Percentiles rank a stretch among this genome's conserved stretches.
Conservation (phyloP, 2,888 invertebrate genomes). For the Apamea epomidion region DNA sequence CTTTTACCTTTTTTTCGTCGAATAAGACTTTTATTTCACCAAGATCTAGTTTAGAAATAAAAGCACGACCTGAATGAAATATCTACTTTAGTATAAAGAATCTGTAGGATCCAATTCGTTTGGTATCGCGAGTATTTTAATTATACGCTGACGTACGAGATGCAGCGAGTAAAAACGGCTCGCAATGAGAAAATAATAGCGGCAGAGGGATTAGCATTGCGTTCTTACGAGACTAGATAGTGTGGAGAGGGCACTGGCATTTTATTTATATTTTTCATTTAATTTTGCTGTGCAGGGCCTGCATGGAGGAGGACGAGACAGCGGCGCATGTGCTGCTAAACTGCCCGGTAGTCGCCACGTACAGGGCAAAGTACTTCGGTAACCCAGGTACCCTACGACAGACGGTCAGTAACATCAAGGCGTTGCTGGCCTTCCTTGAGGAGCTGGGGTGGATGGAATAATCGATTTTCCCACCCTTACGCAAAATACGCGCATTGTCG, state of each 20-base stretch:
- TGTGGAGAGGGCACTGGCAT: constrained; percentile 52
- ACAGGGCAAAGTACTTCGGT: too few relatives aligned
- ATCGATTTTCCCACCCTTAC: too few relatives aligned
- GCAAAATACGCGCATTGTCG: too few relatives aligned
- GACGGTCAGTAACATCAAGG: too few relatives aligned
- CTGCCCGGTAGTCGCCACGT: too few relatives aligned
- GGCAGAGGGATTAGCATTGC: constrained; percentile 74
- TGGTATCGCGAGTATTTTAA: constrained; percentile 81
- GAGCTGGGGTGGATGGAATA: too few relatives aligned
- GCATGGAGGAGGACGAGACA: too few relatives aligned
- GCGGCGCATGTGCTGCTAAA: too few relatives aligned
- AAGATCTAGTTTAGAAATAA: constrained; percentile 39
- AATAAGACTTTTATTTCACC: not conserved
- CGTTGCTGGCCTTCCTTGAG: too few relatives aligned
- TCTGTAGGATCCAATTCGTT: constrained; percentile 59
- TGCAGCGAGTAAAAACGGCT: constrained; percentile 77
- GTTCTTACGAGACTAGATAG: constrained; percentile 62
- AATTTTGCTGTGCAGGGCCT: too few relatives aligned
- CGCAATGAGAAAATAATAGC: constrained; percentile 82
- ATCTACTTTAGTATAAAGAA: constrained; percentile 44
- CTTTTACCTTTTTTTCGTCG: not conserved
- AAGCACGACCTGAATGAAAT: constrained; percentile 43
- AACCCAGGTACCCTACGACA: too few relatives aligned
- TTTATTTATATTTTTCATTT: constrained; percentile 24
- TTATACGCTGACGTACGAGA: constrained; percentile 80